These are phyloP conservation scores for Borostomias antarcticus DNA, from an alignment of 2,797 vertebrate genomes.

Conservation along the genomic window DNA sequence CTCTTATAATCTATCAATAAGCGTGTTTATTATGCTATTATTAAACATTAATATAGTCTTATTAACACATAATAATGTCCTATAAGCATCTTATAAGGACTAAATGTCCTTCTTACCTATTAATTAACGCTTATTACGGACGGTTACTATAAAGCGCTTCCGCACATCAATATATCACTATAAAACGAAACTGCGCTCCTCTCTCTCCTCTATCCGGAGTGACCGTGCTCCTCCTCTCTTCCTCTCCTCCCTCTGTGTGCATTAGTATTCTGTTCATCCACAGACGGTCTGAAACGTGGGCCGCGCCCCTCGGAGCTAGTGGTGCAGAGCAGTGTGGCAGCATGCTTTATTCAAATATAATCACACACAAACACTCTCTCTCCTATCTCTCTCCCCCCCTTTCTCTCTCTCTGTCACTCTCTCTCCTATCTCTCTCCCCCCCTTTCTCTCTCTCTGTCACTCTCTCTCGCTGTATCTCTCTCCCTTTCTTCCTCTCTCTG, in stretches of 20 bases:
- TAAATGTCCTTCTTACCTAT: too few species aligned
- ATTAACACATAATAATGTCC: too few species aligned
- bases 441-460: constrained; percentile 7
- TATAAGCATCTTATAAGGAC: too few species aligned
- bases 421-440: not conserved
- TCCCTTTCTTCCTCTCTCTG: not conserved
- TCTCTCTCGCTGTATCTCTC: constrained; percentile 23
- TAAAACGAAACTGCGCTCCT: too few species aligned
- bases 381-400: not conserved
- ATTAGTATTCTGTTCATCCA: constrained; percentile 73
- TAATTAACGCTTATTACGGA: too few species aligned
- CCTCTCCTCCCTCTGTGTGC: constrained; percentile 23
- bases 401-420: not conserved
- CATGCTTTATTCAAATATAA: constrained; percentile 51
- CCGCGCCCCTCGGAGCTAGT: constrained; percentile 53
- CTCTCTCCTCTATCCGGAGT: too few species aligned
- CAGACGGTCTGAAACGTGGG: constrained; percentile 49
- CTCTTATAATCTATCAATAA: too few species aligned
- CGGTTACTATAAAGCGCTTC: too few species aligned
- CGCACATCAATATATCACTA: too few species aligned
- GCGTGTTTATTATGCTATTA: too few species aligned
- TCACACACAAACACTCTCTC: constrained; percentile 3
- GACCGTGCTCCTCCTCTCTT: constrained; percentile 30
- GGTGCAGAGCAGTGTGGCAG: constrained; percentile 39
- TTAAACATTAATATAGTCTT: too few species aligned